phyloP scores from a whole-genome alignment of 1,140 invertebrate species.

The Cryptotermes secundus region DNA sequence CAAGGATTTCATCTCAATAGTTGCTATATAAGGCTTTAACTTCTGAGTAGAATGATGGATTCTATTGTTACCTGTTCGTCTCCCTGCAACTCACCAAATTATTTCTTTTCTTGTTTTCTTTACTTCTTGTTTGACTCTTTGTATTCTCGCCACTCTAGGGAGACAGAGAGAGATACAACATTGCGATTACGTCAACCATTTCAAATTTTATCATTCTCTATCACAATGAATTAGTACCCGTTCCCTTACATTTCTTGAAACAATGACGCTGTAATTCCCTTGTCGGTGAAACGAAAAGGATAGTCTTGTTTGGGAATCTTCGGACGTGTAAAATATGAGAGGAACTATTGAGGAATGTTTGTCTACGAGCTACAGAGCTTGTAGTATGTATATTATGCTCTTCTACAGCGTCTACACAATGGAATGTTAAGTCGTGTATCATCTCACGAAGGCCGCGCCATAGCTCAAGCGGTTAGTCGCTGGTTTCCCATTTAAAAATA shows the following conservation, averaged over 20 bases:
- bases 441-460: no score
- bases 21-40: neutral
- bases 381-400: neutral
- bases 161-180: neutral
- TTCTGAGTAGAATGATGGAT: neutral
- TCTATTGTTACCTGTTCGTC: slow-evolving; percentile 7
- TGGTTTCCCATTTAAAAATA: no score
- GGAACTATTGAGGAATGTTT: slow-evolving; percentile 1
- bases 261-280: neutral
- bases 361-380: neutral
- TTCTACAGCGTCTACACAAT: neutral
- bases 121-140: no score
- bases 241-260: neutral
- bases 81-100: slow-evolving; percentile 1
- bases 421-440: neutral
- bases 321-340: neutral
- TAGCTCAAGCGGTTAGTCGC: no score
- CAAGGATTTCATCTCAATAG: slow-evolving; percentile 1
- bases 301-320: neutral
- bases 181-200: neutral
- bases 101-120: neutral
- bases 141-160: neutral
- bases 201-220: neutral
- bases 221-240: neutral
- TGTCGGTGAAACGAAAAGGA: neutral